Base-by-base conservation (phyloP, 1,140 invertebrate genomes). In the Papilio dardanus region DNA sequence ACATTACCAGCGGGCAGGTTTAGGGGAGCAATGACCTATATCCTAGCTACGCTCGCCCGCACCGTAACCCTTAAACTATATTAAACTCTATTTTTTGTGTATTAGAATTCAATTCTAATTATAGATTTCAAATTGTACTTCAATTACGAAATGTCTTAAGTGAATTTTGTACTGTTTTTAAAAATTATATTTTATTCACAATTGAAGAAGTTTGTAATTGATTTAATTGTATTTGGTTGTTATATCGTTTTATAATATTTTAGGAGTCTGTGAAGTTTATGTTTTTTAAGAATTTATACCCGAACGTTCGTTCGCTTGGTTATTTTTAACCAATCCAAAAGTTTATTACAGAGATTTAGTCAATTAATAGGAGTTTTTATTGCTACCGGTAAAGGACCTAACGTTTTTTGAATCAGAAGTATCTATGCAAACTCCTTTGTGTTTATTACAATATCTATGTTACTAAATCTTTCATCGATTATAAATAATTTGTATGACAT, bases 1-100 rank as follows among this genome's bases (percentile, higher is more conserved):
- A 90, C 90, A 90, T 91, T 87, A 84, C 85, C 90, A 92, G 88
- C 84, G 89, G 89, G 77, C 89, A 92, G 89, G 88, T 93, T 93
- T 93, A 93, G 91, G 91, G 91, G 91, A 93, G 91, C 91, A 93
- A 89, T 90, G 91, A 93, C 91, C 91, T 92, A 93, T 93, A 93
- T 93, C 91, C 91, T 93, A 92, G 91, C 81, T 83, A 83, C 81
- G 78, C 79, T 79, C 54, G 82, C 79, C 76, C 69, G 74, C 74
- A 77, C 78, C 77, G n/a, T n/a, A n/a, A n/a, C n/a, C 68, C 71
- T 74, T n/a, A n/a, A 80, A 84, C 85, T 79, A 92, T 85, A 87
- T 75, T 89, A 92, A 91, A 88, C 91, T 89, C 82, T 93, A 93
- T 91, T 88, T 90, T 89, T 87, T 88, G 81, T 88, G 86, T 83